These are phyloP conservation scores for Orthonychiurus folsomi DNA, from an alignment of 2,888 invertebrate species.

Conservation along the genomic window DNA sequence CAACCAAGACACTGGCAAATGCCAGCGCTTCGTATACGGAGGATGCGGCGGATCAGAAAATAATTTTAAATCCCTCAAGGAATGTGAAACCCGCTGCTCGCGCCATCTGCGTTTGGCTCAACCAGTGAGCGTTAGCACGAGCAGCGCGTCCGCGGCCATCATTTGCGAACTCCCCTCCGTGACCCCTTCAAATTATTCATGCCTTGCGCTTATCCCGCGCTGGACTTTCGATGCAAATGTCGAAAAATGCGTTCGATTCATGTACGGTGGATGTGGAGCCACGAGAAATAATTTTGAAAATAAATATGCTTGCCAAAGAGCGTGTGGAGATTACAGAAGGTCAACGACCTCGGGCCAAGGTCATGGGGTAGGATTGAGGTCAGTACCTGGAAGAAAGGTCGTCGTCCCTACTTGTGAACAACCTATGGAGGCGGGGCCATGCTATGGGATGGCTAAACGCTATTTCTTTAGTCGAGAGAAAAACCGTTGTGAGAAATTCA, in stretches of 20 bases:
- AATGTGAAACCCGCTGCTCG: slow-evolving; percentile 12
- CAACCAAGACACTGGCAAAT: slow-evolving; percentile 14
- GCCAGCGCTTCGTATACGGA: slow-evolving; percentile 32
- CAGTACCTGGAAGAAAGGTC: background rate
- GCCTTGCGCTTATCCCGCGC: slow-evolving; percentile 26
- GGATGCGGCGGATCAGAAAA: slow-evolving; percentile 30
- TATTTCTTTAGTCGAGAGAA: slow-evolving; percentile 28
- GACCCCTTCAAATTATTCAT: slow-evolving; percentile 14
- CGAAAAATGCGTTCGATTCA: slow-evolving; percentile 22
- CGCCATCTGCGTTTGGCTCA: background rate
- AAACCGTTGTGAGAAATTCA: slow-evolving; percentile 22
- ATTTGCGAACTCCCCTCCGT: slow-evolving; percentile 27
- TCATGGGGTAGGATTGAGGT: no score
- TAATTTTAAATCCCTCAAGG: slow-evolving; percentile 13
- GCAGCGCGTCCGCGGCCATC: background rate
- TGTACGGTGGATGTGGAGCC: slow-evolving; percentile 39
- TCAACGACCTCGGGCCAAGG: background rate
- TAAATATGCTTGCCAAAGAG: slow-evolving; percentile 20
- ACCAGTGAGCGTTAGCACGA: background rate
- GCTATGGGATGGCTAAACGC: slow-evolving; percentile 9
- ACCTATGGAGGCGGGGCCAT: slow-evolving; percentile 9
- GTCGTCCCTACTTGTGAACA: slow-evolving; percentile 6
- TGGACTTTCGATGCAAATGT: slow-evolving; percentile 29
- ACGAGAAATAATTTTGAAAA: slow-evolving; percentile 31
- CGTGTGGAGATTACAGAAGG: slow-evolving; percentile 26